Evolutionary conservation across 2,888 invertebrate species (phyloP), one percentile per base, ranked within the genome.

Genomic region (Rambutsinella grinnellia): DNA sequence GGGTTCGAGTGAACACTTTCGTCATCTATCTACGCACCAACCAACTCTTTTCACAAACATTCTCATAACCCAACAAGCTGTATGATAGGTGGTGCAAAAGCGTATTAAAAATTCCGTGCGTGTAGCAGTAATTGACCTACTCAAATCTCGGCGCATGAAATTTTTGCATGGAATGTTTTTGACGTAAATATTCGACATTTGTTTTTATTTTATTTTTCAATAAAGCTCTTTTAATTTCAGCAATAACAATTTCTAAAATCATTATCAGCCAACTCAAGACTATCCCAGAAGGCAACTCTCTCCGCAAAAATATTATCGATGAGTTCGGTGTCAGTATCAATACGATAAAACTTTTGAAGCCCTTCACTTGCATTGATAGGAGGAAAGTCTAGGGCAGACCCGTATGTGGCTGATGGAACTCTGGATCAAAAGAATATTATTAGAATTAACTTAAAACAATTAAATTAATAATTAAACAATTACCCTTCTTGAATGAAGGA

Each of bases 401-500:
- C 65, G 27, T 54, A 76, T 0, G 76, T 76, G 8, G 46, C 53
- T 23, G 53, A 21, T 5, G 76, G 76, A 2, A n/a, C 36, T 17
- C 76, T 72, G 17, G 27, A 60, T 8, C 24, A 51, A 17, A 44
- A 46, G 3, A 54, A 24, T 36, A 21, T 15, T 49, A n/a, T 49
- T n/a, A 49, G 19, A 17, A 49, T 49, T 15, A 5, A 49, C n/a
- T 3, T 49, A 49, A 8, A 3, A 49, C 49, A 3, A 17, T 19
- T 23, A 54, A 17, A 17, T 54, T 8, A 36, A 36, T 36, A 36
- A 13, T 36, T 36, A 8, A 36, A 36, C 19, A 21, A 21, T 36
- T 65, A 76, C 76, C 76, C 76, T 1, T 57, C 47, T 24, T 26
- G 44, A 17, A 76, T 76, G 23, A 76, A 76, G 0, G 76, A 76